A percentile compares a stretch with the other conserved stretches of the same genome.
phyloP scores from a whole-genome alignment of 2,113 vertebrate genomes.

The Myotis lucifugus region DNA sequence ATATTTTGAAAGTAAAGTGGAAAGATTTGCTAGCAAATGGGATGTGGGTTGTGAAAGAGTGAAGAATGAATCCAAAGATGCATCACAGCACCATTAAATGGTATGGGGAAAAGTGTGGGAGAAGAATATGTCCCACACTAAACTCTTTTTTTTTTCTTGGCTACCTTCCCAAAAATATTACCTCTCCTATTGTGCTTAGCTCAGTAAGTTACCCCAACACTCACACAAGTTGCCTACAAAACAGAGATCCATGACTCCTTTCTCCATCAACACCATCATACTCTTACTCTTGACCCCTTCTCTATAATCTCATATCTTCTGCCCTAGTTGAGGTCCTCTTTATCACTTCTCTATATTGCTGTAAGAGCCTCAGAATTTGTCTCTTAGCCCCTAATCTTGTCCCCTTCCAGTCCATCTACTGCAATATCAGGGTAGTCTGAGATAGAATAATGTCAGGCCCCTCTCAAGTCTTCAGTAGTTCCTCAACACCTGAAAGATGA shows the following conservation, averaged over 20 bases:
- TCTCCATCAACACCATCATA: not conserved
- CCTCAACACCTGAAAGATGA: not conserved
- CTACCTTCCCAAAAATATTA: not conserved
- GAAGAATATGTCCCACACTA: not conserved
- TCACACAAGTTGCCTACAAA: not conserved
- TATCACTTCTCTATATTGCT: not conserved
- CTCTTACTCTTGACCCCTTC: not conserved
- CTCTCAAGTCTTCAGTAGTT: not conserved
- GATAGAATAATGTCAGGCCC: not conserved
- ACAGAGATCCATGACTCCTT: not conserved
- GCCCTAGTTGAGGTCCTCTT: not conserved
- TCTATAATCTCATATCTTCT: not conserved
- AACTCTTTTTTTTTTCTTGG: not conserved
- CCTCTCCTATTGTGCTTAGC: not conserved
- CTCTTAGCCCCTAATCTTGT: not conserved
- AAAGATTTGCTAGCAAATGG: not conserved
- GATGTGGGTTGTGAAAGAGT: not conserved
- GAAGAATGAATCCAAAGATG: not conserved
- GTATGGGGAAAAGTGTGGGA: not conserved
- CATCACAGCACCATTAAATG: not conserved
- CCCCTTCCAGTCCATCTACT: not conserved
- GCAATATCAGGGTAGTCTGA: not conserved
- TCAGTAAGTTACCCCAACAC: not conserved
- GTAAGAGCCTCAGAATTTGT: not conserved
- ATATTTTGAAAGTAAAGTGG: not conserved